Conservation (phyloP, 2,797 vertebrate species). For the Poecilia gillii region DNA sequence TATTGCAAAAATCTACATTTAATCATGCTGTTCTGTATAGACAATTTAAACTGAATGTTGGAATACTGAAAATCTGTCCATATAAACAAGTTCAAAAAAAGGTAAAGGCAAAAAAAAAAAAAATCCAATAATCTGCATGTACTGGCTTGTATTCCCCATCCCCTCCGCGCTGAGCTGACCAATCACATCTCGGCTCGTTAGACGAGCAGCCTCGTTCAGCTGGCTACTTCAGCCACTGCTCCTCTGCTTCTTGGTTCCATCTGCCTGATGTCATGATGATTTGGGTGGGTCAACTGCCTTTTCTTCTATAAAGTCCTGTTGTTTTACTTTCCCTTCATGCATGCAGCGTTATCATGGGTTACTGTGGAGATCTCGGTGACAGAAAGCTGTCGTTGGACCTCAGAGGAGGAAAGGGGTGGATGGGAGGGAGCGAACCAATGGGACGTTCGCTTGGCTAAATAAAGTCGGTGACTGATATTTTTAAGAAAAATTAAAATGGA, state of each 20-base stretch:
- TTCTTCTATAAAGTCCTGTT: conserved; percentile 64
- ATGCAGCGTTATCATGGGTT: conserved; percentile 91
- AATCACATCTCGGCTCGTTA: conserved; percentile 73
- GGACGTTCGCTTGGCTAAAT: conserved; percentile 76
- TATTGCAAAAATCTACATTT: conserved; percentile 97
- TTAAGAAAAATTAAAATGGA: conserved; percentile 70
- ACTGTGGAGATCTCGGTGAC: conserved; percentile 60
- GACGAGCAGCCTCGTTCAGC: conserved; percentile 75
- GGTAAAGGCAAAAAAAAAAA: conserved; percentile 65
- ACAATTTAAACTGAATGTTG: conserved; percentile 95
- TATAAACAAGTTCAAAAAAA: conserved; percentile 75
- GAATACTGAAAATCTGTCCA: conserved; percentile 91
- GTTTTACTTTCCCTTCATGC: conserved; percentile 82
- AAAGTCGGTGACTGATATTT: conserved; percentile 68
- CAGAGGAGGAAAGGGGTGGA: conserved; percentile 39
- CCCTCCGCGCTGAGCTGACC: conserved; percentile 62
- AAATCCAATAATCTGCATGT: conserved; percentile 89
- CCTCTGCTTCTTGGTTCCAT: conserved; percentile 87
- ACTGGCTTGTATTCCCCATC: conserved; percentile 89
- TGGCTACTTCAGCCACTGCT: conserved; percentile 47
- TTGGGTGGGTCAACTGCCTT: conserved; percentile 85
- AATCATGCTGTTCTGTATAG: conserved; percentile 99
- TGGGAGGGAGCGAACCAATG: conserved; percentile 58
- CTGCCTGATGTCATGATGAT: conserved; percentile 84
- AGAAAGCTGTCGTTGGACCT: conserved; percentile 44